Evolutionary conservation across 2,888 invertebrate genomes (phyloP).

Genomic region (Xestobium rufovillosum): DNA sequence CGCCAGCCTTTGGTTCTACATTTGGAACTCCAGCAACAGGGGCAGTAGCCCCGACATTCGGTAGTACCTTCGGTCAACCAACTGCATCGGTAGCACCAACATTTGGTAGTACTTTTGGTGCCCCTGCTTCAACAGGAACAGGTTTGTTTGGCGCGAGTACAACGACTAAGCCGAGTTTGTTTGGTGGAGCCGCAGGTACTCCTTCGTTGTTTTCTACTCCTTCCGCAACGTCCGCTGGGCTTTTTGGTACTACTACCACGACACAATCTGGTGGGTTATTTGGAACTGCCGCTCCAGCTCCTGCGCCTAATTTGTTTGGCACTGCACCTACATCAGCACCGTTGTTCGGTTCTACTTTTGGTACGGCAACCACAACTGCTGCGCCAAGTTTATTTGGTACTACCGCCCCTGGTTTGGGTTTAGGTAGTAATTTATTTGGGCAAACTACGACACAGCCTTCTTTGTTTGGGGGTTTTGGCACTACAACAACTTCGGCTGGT

Average conservation of each 20-base stretch:
- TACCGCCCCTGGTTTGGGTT: conserved; percentile 13
- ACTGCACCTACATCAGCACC: conserved; percentile 27
- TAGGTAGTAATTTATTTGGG: conserved; percentile 30
- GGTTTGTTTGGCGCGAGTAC: conserved; percentile 21
- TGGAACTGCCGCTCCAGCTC: conserved; percentile 29
- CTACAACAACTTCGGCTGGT: conserved; percentile 38
- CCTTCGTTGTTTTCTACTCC: conserved; percentile 36
- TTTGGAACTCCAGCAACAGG: conserved; percentile 30
- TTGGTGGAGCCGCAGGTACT: conserved; percentile 12
- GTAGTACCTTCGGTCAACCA: conserved; percentile 33
- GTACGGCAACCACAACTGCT: conserved; percentile 29
- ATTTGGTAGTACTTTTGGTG: conserved; percentile 35
- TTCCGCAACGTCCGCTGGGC: conserved; percentile 47
- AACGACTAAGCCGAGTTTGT: conserved; percentile 20
- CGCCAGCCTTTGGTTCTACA: conserved; percentile 44
- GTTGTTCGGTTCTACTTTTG: conserved; percentile 40
- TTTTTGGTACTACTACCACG: conserved; percentile 44
- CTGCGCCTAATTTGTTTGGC: conserved; percentile 28
- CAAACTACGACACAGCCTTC: conserved; percentile 32
- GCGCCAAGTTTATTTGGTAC: conserved; percentile 28
- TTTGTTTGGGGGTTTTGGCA: conserved; percentile 37
- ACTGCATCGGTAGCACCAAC: conserved; percentile 32
- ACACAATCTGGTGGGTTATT: conserved; percentile 25
- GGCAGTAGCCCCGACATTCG: conserved; percentile 29
- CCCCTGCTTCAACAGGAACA: conserved; percentile 32